Percentiles rank a stretch among this genome's conserved stretches.
Conservation (phyloP, 1,140 invertebrate species). For the Drosophila watanabei region DNA sequence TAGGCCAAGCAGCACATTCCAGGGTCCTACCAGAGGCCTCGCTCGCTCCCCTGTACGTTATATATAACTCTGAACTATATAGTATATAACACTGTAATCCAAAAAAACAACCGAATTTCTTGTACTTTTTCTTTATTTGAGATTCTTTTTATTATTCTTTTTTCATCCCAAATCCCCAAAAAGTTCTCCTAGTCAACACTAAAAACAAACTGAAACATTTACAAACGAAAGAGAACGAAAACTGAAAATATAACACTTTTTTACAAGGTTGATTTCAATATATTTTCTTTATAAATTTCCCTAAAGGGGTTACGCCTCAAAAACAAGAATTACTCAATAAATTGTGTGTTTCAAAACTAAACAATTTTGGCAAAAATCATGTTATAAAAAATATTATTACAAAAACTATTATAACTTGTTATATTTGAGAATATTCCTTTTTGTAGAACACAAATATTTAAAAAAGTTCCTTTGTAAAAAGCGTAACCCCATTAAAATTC, state of each 20-base stretch:
- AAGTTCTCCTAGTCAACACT: constrained; percentile 51
- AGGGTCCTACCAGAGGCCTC: constrained; percentile 1
- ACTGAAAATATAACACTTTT: constrained; percentile 1
- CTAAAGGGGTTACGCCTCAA: background rate
- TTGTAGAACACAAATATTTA: background rate
- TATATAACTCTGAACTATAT: background rate
- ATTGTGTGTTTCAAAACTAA: background rate
- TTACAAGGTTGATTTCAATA: constrained; percentile 28
- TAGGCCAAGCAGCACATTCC: constrained; percentile 27
- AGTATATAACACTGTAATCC: background rate
- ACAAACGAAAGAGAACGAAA: constrained; percentile 38
- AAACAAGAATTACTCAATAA: background rate
- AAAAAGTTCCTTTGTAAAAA: background rate
- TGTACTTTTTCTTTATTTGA: constrained; percentile 8
- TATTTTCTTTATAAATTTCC: background rate
- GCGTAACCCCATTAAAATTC: background rate
- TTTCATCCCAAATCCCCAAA: background rate
- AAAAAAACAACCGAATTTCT: constrained; percentile 12
- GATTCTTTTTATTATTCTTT: background rate
- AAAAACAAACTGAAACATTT: background rate
- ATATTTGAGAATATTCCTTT: too few species aligned
- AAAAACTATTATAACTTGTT: too few species aligned
- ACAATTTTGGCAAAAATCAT: background rate
- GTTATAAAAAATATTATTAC: background rate
- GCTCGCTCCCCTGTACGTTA: background rate